Base-by-base conservation (phyloP, 2,797 vertebrate species). In the Schizopygopsis pylzovi region DNA sequence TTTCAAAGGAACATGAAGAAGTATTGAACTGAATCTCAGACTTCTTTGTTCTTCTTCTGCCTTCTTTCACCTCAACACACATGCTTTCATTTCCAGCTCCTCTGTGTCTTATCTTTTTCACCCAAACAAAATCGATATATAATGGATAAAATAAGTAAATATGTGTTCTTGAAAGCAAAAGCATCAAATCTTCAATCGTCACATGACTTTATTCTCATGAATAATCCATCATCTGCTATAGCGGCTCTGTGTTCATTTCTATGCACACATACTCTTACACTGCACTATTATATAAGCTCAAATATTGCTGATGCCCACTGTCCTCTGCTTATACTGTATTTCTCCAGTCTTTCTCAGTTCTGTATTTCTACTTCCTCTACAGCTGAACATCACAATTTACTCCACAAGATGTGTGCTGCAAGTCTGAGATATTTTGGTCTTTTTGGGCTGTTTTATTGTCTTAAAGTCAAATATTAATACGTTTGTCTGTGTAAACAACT, bases 211-310 rank as follows among this genome's bases (percentile, higher is more conserved):
- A 70, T 65, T 4, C 78, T 79, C 28, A 52, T 81, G 65, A 68
- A 70, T 54, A 54, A 70, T 70, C 47, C 79, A 70, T 81, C 28
- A 37, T n/a, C 43, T 81, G 75, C 25, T 49, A 37, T 77, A 56
- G 25, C 11, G 2, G 4, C 49, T 18, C 49, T 39, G 78, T 33
- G 6, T 81, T 71, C 28, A 25, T 77, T 87, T 25, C 71, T 18
- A 79, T 59, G 63, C 75, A 78, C 81, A 71, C 81, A 71, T 56
- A 81, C 63, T 28, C 43, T 28, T 73, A 49, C 71, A 54, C 79
- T 25, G 79, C 47, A 71, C 47, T 56, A 25, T 56, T 82, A 71
- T 71, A 71, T 82, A 82, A 82, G 37, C 22, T 43, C 1, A 25
- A 12, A 71, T 43, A 12, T 43, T 56, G 80, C 80, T 56, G 80